phyloP scores from a whole-genome alignment of 2,888 invertebrate genomes.

The Yponomeuta plumbellus region DNA sequence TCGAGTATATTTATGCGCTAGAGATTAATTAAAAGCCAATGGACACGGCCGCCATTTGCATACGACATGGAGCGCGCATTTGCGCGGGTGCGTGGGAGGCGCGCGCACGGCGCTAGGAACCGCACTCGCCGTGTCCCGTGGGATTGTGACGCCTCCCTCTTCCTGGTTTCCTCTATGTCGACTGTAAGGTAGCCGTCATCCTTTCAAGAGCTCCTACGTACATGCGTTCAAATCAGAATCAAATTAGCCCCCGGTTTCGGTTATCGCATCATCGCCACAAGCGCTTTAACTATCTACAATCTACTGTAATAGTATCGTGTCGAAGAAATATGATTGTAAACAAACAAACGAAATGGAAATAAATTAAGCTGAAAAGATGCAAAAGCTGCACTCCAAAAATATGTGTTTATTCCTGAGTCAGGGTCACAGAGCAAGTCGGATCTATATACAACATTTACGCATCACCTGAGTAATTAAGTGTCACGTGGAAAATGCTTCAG shows the following conservation, averaged over 20 bases:
- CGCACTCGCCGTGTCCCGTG: not conserved
- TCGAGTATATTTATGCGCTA: conserved; percentile 67
- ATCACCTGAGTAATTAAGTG: not conserved
- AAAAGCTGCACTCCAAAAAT: not conserved
- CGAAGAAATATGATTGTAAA: not conserved
- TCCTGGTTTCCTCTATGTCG: no score
- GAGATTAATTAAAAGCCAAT: conserved; percentile 71
- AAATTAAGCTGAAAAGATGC: not conserved
- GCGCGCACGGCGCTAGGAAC: conserved; percentile 4
- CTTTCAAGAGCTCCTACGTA: no score
- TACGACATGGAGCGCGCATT: conserved; percentile 74
- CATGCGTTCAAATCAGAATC: no score
- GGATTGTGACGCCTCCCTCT: not conserved
- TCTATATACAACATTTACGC: not conserved
- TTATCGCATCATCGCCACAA: no score
- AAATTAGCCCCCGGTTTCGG: no score
- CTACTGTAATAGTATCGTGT: no score
- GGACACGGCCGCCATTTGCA: conserved; percentile 71
- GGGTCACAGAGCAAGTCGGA: not conserved
- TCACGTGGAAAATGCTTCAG: no score
- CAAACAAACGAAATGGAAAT: not conserved
- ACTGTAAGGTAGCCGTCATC: no score
- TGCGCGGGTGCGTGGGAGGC: conserved; percentile 52
- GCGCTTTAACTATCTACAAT: no score
- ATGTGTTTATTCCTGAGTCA: not conserved